Percentiles rank a stretch among this genome's conserved stretches.
Evolutionary conservation across 2,888 invertebrate species (phyloP).

Genomic region (Itoplectis maculator): DNA sequence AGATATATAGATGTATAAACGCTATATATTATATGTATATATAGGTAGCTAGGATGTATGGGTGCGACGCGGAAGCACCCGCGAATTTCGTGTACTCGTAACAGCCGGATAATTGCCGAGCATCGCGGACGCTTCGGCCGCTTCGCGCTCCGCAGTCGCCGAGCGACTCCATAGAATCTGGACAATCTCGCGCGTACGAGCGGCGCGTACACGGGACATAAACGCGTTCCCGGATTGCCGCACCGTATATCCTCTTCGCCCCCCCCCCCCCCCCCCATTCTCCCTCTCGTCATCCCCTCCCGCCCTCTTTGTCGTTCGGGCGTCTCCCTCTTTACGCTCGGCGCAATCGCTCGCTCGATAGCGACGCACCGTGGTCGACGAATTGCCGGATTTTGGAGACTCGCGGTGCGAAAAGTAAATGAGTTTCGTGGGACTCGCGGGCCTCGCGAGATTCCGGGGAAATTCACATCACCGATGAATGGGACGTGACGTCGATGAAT

Average conservation of each 20-base stretch:
- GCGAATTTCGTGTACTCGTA: slow-evolving; percentile 52
- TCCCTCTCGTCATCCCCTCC: too few species aligned
- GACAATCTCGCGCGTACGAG: slow-evolving; percentile 26
- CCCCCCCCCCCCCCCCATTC: too few species aligned
- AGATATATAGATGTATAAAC: background rate
- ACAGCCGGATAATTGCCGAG: slow-evolving; percentile 56
- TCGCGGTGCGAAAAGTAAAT: too few species aligned
- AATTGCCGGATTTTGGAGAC: background rate
- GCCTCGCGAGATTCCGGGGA: too few species aligned
- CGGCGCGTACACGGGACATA: background rate
- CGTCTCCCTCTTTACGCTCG: background rate
- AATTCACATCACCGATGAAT: too few species aligned
- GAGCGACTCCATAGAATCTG: slow-evolving; percentile 30
- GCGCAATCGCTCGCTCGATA: background rate
- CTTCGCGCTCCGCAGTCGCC: background rate
- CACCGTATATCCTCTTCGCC: background rate
- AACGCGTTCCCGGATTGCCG: background rate
- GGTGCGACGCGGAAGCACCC: slow-evolving; percentile 22
- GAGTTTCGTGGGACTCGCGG: too few species aligned
- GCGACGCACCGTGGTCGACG: background rate
- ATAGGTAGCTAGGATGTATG: slow-evolving; percentile 7
- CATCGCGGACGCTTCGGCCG: slow-evolving; percentile 31
- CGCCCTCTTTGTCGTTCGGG: background rate
- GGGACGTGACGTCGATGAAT: too few species aligned
- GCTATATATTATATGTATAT: background rate